Percentiles rank a stretch among this genome's conserved stretches.
These are phyloP conservation scores for Glossosoma conforme DNA, from an alignment of 1,140 invertebrate species.

Conservation along the genomic window DNA sequence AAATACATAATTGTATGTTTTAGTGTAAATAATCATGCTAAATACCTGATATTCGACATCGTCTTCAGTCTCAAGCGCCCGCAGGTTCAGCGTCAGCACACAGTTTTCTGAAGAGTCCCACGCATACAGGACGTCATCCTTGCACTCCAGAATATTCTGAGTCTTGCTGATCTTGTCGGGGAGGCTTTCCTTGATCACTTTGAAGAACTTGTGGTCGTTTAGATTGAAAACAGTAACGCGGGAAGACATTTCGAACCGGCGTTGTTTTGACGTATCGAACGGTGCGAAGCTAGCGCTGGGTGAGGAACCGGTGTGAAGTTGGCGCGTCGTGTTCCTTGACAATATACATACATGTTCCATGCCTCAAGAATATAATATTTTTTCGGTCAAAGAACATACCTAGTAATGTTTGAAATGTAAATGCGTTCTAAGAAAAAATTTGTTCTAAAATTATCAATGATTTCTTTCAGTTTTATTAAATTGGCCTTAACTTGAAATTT, in stretches of 20 bases:
- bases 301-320: slow-evolving; percentile 6
- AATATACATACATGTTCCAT: too few species aligned
- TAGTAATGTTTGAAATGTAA: too few species aligned
- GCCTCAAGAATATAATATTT: too few species aligned
- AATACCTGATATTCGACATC: slow-evolving; percentile 56
- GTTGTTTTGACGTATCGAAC: slow-evolving; percentile 19
- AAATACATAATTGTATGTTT: too few species aligned
- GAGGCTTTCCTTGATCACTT: slow-evolving; percentile 51
- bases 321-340: background rate
- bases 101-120: slow-evolving; percentile 61
- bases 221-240: slow-evolving; percentile 52
- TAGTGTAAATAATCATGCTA: too few species aligned
- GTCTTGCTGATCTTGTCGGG: slow-evolving; percentile 53
- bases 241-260: slow-evolving; percentile 47
- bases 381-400: too few species aligned
- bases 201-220: slow-evolving; percentile 55
- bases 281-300: background rate
- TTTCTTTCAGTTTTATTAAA: too few species aligned
- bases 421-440: too few species aligned
- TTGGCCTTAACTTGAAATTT: too few species aligned
- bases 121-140: slow-evolving; percentile 59
- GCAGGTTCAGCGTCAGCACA: slow-evolving; percentile 56
- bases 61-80: slow-evolving; percentile 49
- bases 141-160: slow-evolving; percentile 56
- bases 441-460: too few species aligned